These are phyloP conservation scores for Vespertilio murinus DNA, from an alignment of 2,797 vertebrate species.

Conservation along the genomic window DNA sequence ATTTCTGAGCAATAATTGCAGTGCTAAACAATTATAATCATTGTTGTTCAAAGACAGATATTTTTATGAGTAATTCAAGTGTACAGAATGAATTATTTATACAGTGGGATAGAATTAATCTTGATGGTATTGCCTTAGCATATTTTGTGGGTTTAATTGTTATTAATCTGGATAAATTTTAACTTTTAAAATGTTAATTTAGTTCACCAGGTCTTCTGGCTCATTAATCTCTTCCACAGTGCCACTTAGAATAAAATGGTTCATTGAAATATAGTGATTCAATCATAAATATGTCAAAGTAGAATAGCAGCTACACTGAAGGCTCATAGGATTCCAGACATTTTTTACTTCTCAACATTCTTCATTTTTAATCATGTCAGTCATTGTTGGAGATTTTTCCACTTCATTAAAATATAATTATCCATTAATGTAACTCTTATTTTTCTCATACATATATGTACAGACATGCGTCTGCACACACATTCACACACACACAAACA, in stretches of 20 bases:
- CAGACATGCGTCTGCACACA: no score
- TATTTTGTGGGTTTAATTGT: conserved; percentile 64
- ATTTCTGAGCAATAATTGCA: conserved; percentile 38
- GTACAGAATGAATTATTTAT: conserved; percentile 60
- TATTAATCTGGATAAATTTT: conserved; percentile 74
- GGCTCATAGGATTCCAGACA: conserved; percentile 21
- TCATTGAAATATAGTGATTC: conserved; percentile 73
- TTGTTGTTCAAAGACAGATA: conserved; percentile 37
- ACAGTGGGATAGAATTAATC: conserved; percentile 18
- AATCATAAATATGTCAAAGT: conserved; percentile 66
- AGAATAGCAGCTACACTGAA: conserved; percentile 49
- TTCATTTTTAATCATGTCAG: conserved; percentile 62
- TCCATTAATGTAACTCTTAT: conserved; percentile 40
- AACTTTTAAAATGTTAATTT: conserved; percentile 79
- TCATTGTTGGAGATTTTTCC: conserved; percentile 42
- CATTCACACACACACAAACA: neutral
- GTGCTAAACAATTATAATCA: neutral
- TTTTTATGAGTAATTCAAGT: conserved; percentile 47
- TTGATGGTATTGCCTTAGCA: conserved; percentile 42
- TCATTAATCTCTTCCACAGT: conserved; percentile 73
- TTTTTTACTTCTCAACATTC: conserved; percentile 26
- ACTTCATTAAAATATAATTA: conserved; percentile 67
- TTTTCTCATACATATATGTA: neutral
- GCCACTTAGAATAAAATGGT: conserved; percentile 74
- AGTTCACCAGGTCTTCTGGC: conserved; percentile 66